phyloP scores from a whole-genome alignment of 23 tunicate genomes.

The Clavelina lepadiformis region DNA sequence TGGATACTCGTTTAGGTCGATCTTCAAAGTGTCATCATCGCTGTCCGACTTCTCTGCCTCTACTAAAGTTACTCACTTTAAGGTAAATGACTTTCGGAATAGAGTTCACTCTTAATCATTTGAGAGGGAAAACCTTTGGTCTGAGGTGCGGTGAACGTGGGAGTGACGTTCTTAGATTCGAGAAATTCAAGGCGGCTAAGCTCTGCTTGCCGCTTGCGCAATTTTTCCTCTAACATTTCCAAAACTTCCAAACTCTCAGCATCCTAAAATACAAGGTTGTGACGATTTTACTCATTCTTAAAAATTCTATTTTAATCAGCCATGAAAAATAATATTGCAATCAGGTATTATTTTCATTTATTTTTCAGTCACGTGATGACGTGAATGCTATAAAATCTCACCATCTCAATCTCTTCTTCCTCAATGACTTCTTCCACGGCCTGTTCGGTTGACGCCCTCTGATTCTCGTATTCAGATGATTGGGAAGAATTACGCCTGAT shows the following conservation, averaged over 20 bases:
- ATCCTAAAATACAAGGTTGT: slow-evolving; percentile 56
- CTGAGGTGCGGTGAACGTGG: slow-evolving; percentile 21
- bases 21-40: slow-evolving; percentile 23
- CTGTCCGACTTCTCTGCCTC: no score
- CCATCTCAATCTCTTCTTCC: slow-evolving; percentile 87
- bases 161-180: slow-evolving; percentile 34
- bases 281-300: background rate
- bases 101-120: no score
- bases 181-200: slow-evolving; percentile 53
- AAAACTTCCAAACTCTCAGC: slow-evolving; percentile 58
- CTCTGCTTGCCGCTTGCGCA: slow-evolving; percentile 67
- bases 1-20: slow-evolving; percentile 42
- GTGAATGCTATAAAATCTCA: slow-evolving; percentile 5
- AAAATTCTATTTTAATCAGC: no score
- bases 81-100: no score
- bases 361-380: no score
- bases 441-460: background rate
- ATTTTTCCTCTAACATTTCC: slow-evolving; percentile 49
- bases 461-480: slow-evolving; percentile 9
- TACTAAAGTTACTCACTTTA: no score
- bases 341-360: no score
- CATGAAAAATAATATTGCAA: no score
- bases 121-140: slow-evolving; percentile 4
- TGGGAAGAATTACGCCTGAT: no score
- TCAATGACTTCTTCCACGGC: slow-evolving; percentile 57